Base-by-base conservation (phyloP, 2,888 invertebrate species). In the Diadromus collaris region DNA sequence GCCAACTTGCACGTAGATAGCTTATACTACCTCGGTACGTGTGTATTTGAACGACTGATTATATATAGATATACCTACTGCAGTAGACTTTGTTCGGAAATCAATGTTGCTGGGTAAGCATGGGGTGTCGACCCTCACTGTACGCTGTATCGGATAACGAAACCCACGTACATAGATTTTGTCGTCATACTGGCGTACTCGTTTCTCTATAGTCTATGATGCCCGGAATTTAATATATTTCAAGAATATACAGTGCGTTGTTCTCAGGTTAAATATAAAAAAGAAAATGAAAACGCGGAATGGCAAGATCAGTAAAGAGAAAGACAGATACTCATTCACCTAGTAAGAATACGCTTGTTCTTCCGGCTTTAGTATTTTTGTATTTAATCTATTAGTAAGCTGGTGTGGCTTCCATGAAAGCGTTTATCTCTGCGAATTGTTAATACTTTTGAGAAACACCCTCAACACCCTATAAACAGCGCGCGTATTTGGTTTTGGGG, bases 381-480 rank as follows among this genome's bases (percentile, higher is more conserved):
- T 34, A 34, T 34, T 34, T 5, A 7, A 34, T 34, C 1, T 5
- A 34, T 34, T 34, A 4, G 34, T 34, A 5, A 34, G 7, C 34
- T 6, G 6, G 7, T 34, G 7, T 9, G 7, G 1, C 34, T 2
- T 6, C 34, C 34, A 34, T 32, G 32, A 32, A 32, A 32, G n/a
- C n/a, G n/a, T n/a, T n/a, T n/a, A n/a, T n/a, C n/a, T n/a, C n/a
- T 32, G 34, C 7, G 6, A 7, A 34, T 34, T 34, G 34, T 34
- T 34, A 7, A 7, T 7, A 6, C 7, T 5, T 34, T 34, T 34
- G 4, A 34, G 34, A 34, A 34, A 34, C 34, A 9, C 6, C 34
- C 24, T 21, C 27, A 44, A 68, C 13, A n/a, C 41, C 29, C 41
- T 63, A 2, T 41, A 48, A 41, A 54, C 71, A 71, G n/a, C n/a